Base-by-base conservation (phyloP, 2,797 vertebrate genomes). In the Eurystomus glaucurus region DNA sequence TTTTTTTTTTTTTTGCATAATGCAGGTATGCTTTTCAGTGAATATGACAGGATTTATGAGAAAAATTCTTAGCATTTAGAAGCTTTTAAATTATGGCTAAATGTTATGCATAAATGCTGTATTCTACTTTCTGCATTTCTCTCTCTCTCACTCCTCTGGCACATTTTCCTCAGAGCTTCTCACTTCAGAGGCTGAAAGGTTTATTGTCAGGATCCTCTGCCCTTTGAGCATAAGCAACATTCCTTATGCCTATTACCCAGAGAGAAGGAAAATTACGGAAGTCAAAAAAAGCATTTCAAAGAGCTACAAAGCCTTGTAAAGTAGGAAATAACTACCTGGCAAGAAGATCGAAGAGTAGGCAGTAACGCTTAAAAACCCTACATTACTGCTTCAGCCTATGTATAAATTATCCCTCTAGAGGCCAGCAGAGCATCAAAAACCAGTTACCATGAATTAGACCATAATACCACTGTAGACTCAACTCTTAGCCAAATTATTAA, bases 351-450 rank as follows among this genome's bases (percentile, higher is more conserved):
- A 93, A 89, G 45, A 78, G 19, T 35, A 70, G 31, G 77, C 17
- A 9, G 35, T 33, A 80, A 65, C 35, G 33, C 48, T 82, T 91
- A 86, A 92, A 93, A 88, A 60, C 68, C 19, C 8, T 22, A 62
- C 48, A 51, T 72, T 92, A 61, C 64, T 22, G 55, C 64, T 95
- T 87, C 66, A 87, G 88, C 39, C 39, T 85, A n/a, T 92, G 71
- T 97, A 58, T 54, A 88, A 87, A 23, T 70, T 65, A 92, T 64
- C 97, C 97, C 98, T 98, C 96, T 96, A 98, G 97, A 98, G 98
- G 97, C 98, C 98, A 98, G 98, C 92, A 98, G 92, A 98, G 97
- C 83, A 97, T 85, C 90, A 95, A 92, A 96, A 97, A 97, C 51
- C 12, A 26, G 76, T 85, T 93, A 79, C n/a, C 5, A 8, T 37